phyloP scores from a whole-genome alignment of 1,140 invertebrate species.

The Reticulitermes speratus region DNA sequence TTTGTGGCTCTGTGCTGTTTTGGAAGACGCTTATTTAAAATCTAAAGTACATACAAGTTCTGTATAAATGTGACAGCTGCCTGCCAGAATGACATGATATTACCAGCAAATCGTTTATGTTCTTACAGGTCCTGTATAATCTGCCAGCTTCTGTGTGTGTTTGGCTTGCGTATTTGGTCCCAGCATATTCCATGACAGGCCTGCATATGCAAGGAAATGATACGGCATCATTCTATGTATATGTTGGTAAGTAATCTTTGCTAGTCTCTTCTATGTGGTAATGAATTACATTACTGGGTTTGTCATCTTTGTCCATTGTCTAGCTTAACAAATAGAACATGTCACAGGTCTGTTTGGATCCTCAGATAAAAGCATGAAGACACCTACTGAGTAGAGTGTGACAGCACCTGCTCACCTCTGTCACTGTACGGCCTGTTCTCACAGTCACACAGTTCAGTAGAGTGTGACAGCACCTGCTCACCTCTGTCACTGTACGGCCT shows the following conservation, averaged over 20 bases:
- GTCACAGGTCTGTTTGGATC: background rate
- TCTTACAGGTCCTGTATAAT: conserved; percentile 58
- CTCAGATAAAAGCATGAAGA: too few species aligned
- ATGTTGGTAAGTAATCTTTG: conserved; percentile 59
- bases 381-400: too few species aligned
- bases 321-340: background rate
- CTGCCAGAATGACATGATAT: too few species aligned
- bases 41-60: too few species aligned
- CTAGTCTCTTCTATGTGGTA: background rate
- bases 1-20: too few species aligned
- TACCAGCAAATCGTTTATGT: background rate
- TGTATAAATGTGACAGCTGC: too few species aligned
- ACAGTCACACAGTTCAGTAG: too few species aligned
- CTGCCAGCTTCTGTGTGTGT: conserved; percentile 64
- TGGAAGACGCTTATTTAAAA: too few species aligned
- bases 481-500: too few species aligned
- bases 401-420: too few species aligned
- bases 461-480: too few species aligned
- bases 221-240: conserved; percentile 68
- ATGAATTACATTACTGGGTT: background rate
- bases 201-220: conserved; percentile 62
- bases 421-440: too few species aligned
- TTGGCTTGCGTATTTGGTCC: conserved; percentile 78
- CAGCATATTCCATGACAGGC: conserved; percentile 87
- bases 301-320: background rate